Conservation (phyloP, 2,888 invertebrate genomes). For the Cephus spinipes region DNA sequence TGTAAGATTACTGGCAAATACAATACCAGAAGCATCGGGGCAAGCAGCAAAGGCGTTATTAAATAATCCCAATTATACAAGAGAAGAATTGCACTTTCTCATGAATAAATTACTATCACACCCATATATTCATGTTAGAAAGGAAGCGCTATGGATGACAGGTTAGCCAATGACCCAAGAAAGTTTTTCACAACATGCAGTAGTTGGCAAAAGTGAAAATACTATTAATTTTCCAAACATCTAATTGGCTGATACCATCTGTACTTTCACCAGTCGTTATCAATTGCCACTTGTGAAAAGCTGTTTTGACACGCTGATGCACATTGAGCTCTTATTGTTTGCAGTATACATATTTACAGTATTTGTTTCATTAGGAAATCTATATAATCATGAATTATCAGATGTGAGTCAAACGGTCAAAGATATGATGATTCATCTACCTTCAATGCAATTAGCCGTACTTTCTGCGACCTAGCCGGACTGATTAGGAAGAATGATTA, state of each 20-base stretch:
- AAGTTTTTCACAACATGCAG: background rate
- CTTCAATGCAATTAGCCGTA: slow-evolving; percentile 35
- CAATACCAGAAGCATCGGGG: slow-evolving; percentile 45
- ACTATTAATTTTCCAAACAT: slow-evolving; percentile 8
- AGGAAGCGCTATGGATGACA: slow-evolving; percentile 61
- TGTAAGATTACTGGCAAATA: slow-evolving; percentile 56
- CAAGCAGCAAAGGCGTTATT: slow-evolving; percentile 44
- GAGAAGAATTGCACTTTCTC: slow-evolving; percentile 31
- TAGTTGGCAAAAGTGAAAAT: background rate
- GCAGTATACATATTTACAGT: background rate
- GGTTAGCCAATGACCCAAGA: slow-evolving; percentile 38
- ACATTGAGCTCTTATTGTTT: background rate
- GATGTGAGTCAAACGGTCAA: slow-evolving; percentile 29
- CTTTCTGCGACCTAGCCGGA: background rate
- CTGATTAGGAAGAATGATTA: background rate
- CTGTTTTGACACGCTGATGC: background rate
- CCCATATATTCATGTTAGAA: slow-evolving; percentile 49
- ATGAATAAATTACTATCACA: slow-evolving; percentile 46
- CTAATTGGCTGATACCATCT: background rate
- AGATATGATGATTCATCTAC: slow-evolving; percentile 31
- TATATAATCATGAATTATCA: slow-evolving; percentile 49
- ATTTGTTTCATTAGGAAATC: slow-evolving; percentile 50
- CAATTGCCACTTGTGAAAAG: background rate
- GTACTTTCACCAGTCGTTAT: background rate
- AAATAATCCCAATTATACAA: slow-evolving; percentile 35